Conservation (phyloP, 2,113 vertebrate species). For the Hemicordylus capensis region DNA sequence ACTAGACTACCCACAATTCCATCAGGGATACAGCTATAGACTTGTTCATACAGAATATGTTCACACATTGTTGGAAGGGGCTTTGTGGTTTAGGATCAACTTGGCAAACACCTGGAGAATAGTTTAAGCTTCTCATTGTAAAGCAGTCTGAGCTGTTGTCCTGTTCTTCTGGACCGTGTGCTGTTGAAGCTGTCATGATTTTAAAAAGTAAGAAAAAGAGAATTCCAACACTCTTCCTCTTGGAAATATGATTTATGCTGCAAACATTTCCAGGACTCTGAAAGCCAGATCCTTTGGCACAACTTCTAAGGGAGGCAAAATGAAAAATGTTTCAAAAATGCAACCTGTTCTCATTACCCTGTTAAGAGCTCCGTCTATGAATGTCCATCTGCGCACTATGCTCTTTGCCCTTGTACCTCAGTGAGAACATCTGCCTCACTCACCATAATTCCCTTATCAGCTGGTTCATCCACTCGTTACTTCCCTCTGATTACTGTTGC, state of each 20-base stretch:
- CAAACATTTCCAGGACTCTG: not conserved
- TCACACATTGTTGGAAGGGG: not conserved
- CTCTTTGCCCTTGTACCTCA: too few species aligned
- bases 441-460: too few species aligned
- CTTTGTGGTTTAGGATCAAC: not conserved
- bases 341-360: too few species aligned
- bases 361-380: too few species aligned
- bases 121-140: not conserved
- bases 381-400: too few species aligned
- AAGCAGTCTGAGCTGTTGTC: not conserved
- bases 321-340: not conserved
- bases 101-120: not conserved
- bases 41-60: not conserved
- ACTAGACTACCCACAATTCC: not conserved
- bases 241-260: not conserved
- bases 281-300: conserved; percentile 10
- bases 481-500: too few species aligned
- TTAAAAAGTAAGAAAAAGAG: not conserved
- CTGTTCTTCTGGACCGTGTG: too few species aligned
- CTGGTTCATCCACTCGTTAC: too few species aligned
- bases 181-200: not conserved
- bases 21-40: not conserved
- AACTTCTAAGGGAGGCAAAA: not conserved
- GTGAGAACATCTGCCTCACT: too few species aligned
- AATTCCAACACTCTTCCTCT: not conserved